Percentiles rank a stretch among this genome's conserved stretches.
Conservation (phyloP, 2,797 vertebrate species). For the Clangula hyemalis region DNA sequence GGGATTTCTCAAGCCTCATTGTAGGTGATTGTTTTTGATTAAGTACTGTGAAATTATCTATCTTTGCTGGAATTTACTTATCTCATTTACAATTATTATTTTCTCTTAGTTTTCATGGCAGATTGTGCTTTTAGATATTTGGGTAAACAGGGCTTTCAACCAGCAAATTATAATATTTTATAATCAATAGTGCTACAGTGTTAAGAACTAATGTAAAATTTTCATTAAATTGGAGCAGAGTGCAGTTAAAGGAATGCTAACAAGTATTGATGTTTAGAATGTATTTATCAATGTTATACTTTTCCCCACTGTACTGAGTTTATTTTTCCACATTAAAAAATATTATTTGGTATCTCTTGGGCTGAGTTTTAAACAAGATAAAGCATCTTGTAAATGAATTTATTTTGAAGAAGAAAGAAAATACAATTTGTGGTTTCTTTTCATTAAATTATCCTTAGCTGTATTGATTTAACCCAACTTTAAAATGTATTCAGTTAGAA, state of each 20-base stretch:
- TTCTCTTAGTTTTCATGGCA: constrained; percentile 6
- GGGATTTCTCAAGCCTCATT: neutral
- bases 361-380: constrained; percentile 73
- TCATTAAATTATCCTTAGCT: constrained; percentile 74
- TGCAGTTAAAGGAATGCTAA: constrained; percentile 87
- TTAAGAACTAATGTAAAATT: constrained; percentile 75
- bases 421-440: constrained; percentile 67
- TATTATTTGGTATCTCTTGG: constrained; percentile 60
- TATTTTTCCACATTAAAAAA: constrained; percentile 72
- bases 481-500: constrained; percentile 65
- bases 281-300: constrained; percentile 88
- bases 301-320: constrained; percentile 73
- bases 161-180: constrained; percentile 82
- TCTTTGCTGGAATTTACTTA: constrained; percentile 40
- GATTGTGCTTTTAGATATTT: constrained; percentile 26
- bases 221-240: constrained; percentile 85
- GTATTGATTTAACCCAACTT: constrained; percentile 65
- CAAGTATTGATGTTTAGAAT: constrained; percentile 86
- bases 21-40: constrained; percentile 11
- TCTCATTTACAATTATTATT: constrained; percentile 46
- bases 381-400: constrained; percentile 71
- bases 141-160: constrained; percentile 78
- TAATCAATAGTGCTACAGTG: constrained; percentile 83
- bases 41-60: constrained; percentile 30
- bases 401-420: constrained; percentile 69